phyloP scores from a whole-genome alignment of 2,888 invertebrate species.

The Thereva unica region DNA sequence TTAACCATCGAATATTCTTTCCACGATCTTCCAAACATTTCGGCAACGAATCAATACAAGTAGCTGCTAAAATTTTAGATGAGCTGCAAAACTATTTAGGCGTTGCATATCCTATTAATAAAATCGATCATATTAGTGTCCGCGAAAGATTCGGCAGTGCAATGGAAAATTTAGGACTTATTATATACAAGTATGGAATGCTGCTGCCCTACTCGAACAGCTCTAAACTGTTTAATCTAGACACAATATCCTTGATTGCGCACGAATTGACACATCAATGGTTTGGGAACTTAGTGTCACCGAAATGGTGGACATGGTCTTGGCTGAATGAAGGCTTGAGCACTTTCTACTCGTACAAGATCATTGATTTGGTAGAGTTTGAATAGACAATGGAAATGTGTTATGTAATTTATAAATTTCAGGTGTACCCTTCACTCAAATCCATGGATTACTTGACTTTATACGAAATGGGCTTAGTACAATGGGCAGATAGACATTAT shows the following conservation, averaged over 20 bases:
- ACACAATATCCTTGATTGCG: slow-evolving; percentile 57
- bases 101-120: slow-evolving; percentile 74
- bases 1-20: slow-evolving; percentile 39
- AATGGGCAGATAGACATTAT: no score
- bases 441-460: no score
- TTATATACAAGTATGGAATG: slow-evolving; percentile 62
- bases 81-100: slow-evolving; percentile 73
- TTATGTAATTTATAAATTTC: no score
- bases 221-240: slow-evolving; percentile 4
- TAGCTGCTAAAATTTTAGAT: slow-evolving; percentile 71
- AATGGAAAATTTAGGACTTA: slow-evolving; percentile 94
- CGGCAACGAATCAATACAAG: slow-evolving; percentile 66
- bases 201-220: slow-evolving; percentile 38
- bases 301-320: slow-evolving; percentile 70
- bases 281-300: slow-evolving; percentile 77
- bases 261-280: slow-evolving; percentile 74
- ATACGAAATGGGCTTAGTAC: no score
- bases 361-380: background rate
- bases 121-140: slow-evolving; percentile 86
- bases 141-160: slow-evolving; percentile 83
- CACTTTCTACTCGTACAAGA: slow-evolving; percentile 15
- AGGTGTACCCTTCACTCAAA: no score
- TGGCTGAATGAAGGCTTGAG: slow-evolving; percentile 79
- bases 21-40: slow-evolving; percentile 37
- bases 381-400: no score